A percentile compares a stretch with the other conserved stretches of the same genome.
Conservation (phyloP, 2,888 invertebrate species). For the Chamaedrilus cognettii region DNA sequence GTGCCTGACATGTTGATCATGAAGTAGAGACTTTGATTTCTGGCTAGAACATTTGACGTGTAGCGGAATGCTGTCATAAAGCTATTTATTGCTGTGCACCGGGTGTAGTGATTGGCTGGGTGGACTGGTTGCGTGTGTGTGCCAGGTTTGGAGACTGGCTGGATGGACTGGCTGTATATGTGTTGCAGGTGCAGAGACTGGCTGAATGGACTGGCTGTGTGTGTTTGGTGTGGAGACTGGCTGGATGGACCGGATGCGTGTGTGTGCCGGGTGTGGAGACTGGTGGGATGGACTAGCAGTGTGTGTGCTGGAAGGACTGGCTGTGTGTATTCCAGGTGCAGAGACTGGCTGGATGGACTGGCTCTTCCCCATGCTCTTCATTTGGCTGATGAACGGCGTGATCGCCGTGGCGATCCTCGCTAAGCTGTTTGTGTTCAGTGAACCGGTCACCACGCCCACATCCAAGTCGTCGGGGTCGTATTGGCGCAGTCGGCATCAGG, state of each 20-base stretch:
- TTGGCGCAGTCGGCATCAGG: constrained; percentile 81
- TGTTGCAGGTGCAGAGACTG: neutral
- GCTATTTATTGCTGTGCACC: no score
- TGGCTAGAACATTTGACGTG: no score
- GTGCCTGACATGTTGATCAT: no score
- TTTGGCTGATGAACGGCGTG: constrained; percentile 73
- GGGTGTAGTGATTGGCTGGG: constrained; percentile 6
- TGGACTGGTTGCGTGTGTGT: neutral
- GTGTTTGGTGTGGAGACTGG: neutral
- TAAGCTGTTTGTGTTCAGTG: constrained; percentile 77
- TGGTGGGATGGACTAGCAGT: neutral
- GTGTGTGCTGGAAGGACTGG: neutral
- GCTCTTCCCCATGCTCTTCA: constrained; percentile 32
- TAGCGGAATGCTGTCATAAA: no score
- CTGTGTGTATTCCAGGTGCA: no score
- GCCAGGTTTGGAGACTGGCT: neutral
- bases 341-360: constrained; percentile 11
- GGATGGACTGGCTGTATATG: neutral
- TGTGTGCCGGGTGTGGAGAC: neutral
- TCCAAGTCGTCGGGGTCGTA: constrained; percentile 78
- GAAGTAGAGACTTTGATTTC: no score
- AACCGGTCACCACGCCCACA: constrained; percentile 79
- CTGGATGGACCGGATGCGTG: neutral
- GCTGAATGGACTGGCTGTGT: neutral
- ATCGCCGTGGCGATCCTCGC: constrained; percentile 77